phyloP scores from a whole-genome alignment of 2,888 invertebrate genomes.

The Lepas anatifera region DNA sequence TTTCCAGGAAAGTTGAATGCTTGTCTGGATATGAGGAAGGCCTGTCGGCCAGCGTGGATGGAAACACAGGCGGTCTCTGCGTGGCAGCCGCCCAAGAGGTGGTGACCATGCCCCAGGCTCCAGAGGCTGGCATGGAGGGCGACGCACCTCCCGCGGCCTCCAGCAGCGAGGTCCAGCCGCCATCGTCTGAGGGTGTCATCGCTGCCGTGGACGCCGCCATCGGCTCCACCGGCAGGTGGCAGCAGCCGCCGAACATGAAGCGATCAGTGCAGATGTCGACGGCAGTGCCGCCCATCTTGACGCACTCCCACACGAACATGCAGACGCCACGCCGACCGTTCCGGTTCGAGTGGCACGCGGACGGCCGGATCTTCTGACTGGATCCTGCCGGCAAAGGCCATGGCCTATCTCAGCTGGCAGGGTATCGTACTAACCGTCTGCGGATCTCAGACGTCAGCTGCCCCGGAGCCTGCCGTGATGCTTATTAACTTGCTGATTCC shows the following conservation, averaged over 20 bases:
- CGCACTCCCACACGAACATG: conserved; percentile 94
- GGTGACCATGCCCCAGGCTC: too few species aligned
- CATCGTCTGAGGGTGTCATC: neutral
- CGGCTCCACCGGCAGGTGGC: conserved; percentile 41
- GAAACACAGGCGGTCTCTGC: neutral
- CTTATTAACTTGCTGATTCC: too few species aligned
- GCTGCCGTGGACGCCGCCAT: neutral
- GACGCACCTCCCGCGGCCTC: neutral
- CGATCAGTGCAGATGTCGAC: conserved; percentile 88
- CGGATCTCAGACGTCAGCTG: too few species aligned
- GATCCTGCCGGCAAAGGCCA: too few species aligned
- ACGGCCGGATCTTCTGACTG: neutral
- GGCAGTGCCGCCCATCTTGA: conserved; percentile 75
- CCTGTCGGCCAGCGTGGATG: neutral
- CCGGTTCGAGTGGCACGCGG: neutral
- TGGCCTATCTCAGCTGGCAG: too few species aligned
- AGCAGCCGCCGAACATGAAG: conserved; percentile 90
- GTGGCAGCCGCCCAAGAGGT: too few species aligned
- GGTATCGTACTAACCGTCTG: too few species aligned
- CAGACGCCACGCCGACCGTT: conserved; percentile 68
- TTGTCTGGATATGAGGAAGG: neutral
- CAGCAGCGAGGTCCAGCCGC: conserved; percentile 4
- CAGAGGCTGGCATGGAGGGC: too few species aligned
- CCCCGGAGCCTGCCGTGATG: too few species aligned
- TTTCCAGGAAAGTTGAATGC: neutral